phyloP scores from a whole-genome alignment of 2,797 vertebrate species.

The Valencia hispanica region DNA sequence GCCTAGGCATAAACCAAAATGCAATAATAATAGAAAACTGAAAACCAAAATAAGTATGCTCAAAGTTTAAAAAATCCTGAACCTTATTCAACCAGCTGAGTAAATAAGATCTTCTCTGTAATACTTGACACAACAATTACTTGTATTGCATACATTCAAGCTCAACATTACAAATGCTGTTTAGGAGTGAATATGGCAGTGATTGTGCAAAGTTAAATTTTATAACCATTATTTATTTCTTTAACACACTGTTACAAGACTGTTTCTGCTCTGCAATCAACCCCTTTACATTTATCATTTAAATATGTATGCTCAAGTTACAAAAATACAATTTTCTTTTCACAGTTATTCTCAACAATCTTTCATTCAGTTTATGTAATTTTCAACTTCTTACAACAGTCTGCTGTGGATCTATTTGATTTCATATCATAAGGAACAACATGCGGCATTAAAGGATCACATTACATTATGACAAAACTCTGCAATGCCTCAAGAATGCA shows the following conservation, averaged over 20 bases:
- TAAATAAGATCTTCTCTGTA: neutral
- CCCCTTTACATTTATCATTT: slow-evolving; percentile 1
- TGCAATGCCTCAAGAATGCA: slow-evolving; percentile 36
- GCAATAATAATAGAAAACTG: neutral
- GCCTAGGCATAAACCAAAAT: neutral
- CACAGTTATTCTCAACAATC: neutral
- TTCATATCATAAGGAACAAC: slow-evolving; percentile 23
- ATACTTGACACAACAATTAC: neutral
- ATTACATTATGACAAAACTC: slow-evolving; percentile 26
- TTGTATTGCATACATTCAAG: neutral
- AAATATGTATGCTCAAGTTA: slow-evolving; percentile 1
- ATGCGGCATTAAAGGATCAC: slow-evolving; percentile 21
- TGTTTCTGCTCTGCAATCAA: slow-evolving; percentile 14
- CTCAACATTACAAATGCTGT: slow-evolving; percentile 2
- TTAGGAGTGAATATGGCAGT: neutral
- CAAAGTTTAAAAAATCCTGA: neutral
- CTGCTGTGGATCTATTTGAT: slow-evolving; percentile 20
- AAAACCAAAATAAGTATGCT: neutral
- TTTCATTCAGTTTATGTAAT: slow-evolving; percentile 9
- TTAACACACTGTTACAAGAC: neutral
- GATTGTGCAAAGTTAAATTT: neutral
- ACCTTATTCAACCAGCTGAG: neutral
- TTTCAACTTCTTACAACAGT: neutral
- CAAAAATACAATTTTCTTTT: slow-evolving; percentile 3
- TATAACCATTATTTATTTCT: neutral